These are phyloP conservation scores for Darevskia mixta DNA, from an alignment of 2,797 vertebrate species.

Conservation along the genomic window DNA sequence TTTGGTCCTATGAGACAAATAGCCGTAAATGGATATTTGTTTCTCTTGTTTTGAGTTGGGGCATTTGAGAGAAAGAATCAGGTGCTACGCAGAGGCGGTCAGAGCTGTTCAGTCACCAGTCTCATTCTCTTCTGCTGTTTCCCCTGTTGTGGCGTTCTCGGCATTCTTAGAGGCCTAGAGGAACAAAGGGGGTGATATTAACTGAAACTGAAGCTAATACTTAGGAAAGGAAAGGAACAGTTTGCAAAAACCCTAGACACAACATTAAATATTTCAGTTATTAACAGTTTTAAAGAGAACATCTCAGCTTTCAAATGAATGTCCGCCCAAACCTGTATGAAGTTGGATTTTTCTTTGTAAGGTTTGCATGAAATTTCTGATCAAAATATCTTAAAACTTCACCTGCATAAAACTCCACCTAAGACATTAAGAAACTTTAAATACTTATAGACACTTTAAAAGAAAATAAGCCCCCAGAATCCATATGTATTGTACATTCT, in stretches of 20 bases:
- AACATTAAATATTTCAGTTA: not conserved
- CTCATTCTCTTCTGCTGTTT: conserved; percentile 89
- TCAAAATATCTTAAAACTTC: not conserved
- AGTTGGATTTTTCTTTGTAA: not conserved
- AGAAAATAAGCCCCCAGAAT: not conserved
- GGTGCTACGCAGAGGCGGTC: conserved; percentile 51
- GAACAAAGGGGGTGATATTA: not conserved
- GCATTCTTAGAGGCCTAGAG: conserved; percentile 92
- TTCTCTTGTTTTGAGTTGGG: conserved; percentile 41
- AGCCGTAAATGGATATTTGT: conserved; percentile 33
- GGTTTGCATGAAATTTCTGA: not conserved
- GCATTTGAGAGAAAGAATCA: conserved; percentile 65
- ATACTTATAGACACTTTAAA: not conserved
- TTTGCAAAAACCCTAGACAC: not conserved
- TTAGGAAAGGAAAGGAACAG: not conserved
- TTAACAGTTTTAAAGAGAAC: not conserved
- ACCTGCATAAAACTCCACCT: not conserved
- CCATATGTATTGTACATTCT: not conserved
- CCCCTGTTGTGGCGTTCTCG: conserved; percentile 90
- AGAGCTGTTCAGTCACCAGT: conserved; percentile 83
- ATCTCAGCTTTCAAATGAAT: not conserved
- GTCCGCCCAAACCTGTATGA: not conserved
- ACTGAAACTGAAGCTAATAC: not conserved
- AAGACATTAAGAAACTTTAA: not conserved
- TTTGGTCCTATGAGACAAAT: conserved; percentile 47